Conservation (phyloP, 2,888 invertebrate species). For the Busseola fusca region DNA sequence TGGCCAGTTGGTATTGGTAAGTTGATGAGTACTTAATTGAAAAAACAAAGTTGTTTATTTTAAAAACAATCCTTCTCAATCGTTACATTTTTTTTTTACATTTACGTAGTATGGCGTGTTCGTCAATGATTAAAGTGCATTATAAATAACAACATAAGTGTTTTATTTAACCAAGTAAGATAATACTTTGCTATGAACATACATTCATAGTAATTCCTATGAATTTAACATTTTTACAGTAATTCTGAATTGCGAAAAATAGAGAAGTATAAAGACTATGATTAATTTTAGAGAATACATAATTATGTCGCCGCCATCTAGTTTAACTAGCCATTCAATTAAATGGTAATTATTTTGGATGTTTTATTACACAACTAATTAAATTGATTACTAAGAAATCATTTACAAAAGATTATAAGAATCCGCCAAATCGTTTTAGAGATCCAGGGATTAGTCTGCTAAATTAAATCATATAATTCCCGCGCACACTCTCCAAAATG, state of each 20-base stretch:
- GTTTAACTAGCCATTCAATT: too few relatives aligned
- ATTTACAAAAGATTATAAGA: too few relatives aligned
- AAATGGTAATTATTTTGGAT: too few relatives aligned
- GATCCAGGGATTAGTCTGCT: too few relatives aligned
- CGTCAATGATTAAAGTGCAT: slow-evolving; percentile 13
- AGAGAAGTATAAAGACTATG: background rate
- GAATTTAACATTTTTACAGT: background rate
- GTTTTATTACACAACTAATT: too few relatives aligned
- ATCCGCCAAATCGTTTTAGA: too few relatives aligned
- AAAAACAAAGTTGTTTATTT: background rate
- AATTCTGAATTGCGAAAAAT: background rate
- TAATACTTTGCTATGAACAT: background rate
- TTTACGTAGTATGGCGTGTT: background rate
- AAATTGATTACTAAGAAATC: too few relatives aligned
- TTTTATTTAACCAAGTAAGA: slow-evolving; percentile 26
- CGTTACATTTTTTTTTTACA: background rate
- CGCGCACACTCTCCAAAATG: too few relatives aligned
- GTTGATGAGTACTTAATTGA: too few relatives aligned
- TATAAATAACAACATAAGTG: slow-evolving; percentile 9
- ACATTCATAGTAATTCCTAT: background rate
- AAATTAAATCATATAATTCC: too few relatives aligned
- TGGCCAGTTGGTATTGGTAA: too few relatives aligned
- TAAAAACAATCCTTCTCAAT: background rate
- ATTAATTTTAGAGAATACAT: background rate
- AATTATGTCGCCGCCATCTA: background rate